Conservation (phyloP, 2,888 invertebrate species). For the Baccha elongata region DNA sequence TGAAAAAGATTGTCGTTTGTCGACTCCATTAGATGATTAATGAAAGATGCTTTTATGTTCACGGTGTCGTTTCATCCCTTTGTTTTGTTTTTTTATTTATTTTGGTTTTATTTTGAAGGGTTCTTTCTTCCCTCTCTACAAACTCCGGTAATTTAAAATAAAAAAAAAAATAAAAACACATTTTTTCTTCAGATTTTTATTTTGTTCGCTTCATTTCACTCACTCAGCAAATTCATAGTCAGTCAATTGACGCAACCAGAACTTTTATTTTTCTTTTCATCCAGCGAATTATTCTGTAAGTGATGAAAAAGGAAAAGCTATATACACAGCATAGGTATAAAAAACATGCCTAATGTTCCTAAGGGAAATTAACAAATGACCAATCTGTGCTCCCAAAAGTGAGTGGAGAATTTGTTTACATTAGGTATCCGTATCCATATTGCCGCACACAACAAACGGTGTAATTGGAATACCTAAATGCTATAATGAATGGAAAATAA, state of each 20-base stretch:
- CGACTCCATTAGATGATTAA: conserved; percentile 68
- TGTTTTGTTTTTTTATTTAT: conserved; percentile 13
- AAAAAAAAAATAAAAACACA: neutral
- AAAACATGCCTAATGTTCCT: conserved; percentile 44
- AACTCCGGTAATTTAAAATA: conserved; percentile 3
- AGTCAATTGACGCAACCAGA: conserved; percentile 32
- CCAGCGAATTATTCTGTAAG: conserved; percentile 43
- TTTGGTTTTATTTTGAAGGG: neutral
- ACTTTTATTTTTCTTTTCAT: conserved; percentile 1
- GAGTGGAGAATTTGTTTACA: conserved; percentile 23
- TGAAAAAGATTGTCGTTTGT: conserved; percentile 20
- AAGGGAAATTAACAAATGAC: conserved; percentile 70
- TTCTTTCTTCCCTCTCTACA: neutral
- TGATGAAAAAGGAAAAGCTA: conserved; percentile 30
- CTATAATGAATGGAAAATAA: conserved; percentile 59
- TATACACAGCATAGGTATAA: neutral
- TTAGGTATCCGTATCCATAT: neutral
- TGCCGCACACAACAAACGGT: neutral
- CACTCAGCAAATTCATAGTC: conserved; percentile 29
- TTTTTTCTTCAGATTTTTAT: neutral
- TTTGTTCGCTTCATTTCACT: conserved; percentile 38
- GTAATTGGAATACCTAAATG: conserved; percentile 47
- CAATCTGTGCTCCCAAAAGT: conserved; percentile 66
- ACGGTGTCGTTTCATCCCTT: conserved; percentile 41
- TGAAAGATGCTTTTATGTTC: conserved; percentile 49